Percentiles rank a stretch among this genome's conserved stretches.
These are phyloP conservation scores for Trinectes maculatus DNA, from an alignment of 2,113 vertebrate species.

Conservation along the genomic window DNA sequence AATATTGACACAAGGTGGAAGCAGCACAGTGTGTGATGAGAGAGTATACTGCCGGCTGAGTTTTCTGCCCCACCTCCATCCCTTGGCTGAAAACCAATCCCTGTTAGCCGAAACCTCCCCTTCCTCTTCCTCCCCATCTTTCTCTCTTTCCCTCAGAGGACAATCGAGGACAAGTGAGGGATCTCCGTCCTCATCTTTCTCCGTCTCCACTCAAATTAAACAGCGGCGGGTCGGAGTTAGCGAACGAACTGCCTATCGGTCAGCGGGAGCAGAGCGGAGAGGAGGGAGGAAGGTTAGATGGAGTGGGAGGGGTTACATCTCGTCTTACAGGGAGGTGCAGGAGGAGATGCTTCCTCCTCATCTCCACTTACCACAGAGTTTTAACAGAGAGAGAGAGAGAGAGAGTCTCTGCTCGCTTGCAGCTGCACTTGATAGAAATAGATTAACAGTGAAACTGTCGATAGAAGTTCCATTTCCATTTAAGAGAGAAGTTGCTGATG, in stretches of 20 bases:
- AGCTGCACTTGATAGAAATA: slow-evolving; percentile 1
- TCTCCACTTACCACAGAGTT: slow-evolving; percentile 50
- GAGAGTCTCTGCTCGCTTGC: background rate
- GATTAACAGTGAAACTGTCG: background rate
- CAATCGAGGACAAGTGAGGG: slow-evolving; percentile 13
- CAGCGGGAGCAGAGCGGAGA: slow-evolving; percentile 2
- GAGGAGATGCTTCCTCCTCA: slow-evolving; percentile 55
- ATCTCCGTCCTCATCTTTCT: background rate
- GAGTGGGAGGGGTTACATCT: slow-evolving; percentile 9
- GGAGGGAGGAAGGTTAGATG: background rate
- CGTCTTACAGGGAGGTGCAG: slow-evolving; percentile 50
- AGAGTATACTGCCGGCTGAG: slow-evolving; percentile 3
- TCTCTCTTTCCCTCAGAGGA: slow-evolving; percentile 9
- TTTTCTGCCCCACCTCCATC: background rate
- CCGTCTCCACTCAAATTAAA: slow-evolving; percentile 25
- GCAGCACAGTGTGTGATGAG: slow-evolving; percentile 15
- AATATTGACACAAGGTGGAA: slow-evolving; percentile 57
- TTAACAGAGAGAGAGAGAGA: slow-evolving; percentile 12
- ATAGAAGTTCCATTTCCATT: background rate
- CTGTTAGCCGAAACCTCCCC: slow-evolving; percentile 27
- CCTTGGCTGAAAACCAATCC: slow-evolving; percentile 27
- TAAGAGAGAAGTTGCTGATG: background rate
- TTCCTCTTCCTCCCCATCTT: background rate
- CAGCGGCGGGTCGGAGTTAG: slow-evolving; percentile 29
- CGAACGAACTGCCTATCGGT: slow-evolving; percentile 45